phyloP scores from a whole-genome alignment of 2,797 vertebrate genomes.

The Valencia hispanica region DNA sequence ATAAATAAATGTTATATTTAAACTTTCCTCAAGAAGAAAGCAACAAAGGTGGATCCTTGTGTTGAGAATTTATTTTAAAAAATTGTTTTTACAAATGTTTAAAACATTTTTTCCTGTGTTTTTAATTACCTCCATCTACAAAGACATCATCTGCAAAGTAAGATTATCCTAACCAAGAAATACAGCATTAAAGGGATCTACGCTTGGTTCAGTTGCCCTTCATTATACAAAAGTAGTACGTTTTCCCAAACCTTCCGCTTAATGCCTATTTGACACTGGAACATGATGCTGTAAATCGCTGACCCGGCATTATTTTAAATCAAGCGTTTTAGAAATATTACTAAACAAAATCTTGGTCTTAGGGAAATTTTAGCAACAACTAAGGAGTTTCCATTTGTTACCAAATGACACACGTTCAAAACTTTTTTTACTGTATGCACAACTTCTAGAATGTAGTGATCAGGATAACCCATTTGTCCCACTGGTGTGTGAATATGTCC shows the following conservation, averaged over 20 bases:
- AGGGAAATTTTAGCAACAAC: conserved; percentile 10
- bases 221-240: background rate
- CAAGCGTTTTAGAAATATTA: conserved; percentile 29
- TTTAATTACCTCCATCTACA: conserved; percentile 21
- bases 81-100: conserved; percentile 45
- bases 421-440: background rate
- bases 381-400: background rate
- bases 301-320: conserved; percentile 3
- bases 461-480: background rate
- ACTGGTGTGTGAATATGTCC: background rate
- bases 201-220: conserved; percentile 11
- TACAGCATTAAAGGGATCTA: conserved; percentile 17
- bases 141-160: conserved; percentile 18
- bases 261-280: background rate
- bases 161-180: conserved; percentile 52
- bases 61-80: conserved; percentile 47
- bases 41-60: background rate
- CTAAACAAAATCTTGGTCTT: conserved; percentile 8
- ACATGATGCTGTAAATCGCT: background rate
- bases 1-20: too few relatives aligned
- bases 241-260: background rate
- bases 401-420: background rate
- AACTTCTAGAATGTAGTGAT: conserved; percentile 4
- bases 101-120: conserved; percentile 18
- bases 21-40: conserved; percentile 15